Evolutionary conservation across 2,888 invertebrate genomes (phyloP).

Genomic region (Cephus rjabovi): DNA sequence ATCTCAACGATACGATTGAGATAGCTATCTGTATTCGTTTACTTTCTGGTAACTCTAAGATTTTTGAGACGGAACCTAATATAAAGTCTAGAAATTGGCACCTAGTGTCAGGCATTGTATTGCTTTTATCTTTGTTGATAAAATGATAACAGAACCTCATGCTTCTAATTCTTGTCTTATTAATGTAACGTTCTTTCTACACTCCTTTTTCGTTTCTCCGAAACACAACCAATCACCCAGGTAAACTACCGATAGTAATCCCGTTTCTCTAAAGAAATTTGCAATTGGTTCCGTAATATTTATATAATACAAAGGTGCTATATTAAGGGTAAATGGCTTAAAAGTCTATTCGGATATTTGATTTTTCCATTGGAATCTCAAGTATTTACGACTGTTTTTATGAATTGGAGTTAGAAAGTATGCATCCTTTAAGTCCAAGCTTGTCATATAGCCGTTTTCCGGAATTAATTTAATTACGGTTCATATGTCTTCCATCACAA

Average conservation of each 20-base stretch:
- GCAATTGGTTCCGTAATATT: background rate
- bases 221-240: constrained; percentile 4
- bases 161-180: background rate
- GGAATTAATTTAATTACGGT: constrained; percentile 26
- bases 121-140: constrained; percentile 6
- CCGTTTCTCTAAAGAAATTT: background rate
- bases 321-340: constrained; percentile 20
- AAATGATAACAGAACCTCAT: constrained; percentile 4
- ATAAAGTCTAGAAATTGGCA: constrained; percentile 6
- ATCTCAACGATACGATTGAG: background rate
- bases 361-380: constrained; percentile 23
- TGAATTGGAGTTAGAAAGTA: constrained; percentile 27
- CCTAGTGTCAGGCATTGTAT: background rate
- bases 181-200: background rate
- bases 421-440: constrained; percentile 22
- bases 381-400: constrained; percentile 19
- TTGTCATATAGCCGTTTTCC: constrained; percentile 21
- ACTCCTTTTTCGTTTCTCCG: background rate
- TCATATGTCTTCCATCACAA: constrained; percentile 18
- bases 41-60: background rate
- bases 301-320: constrained; percentile 19
- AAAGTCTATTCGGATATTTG: constrained; percentile 23
- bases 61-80: background rate
- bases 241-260: background rate
- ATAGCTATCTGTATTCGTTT: background rate